These are phyloP conservation scores for Neodontobutis hainanensis DNA, from an alignment of 2,113 vertebrate genomes.

Conservation along the genomic window DNA sequence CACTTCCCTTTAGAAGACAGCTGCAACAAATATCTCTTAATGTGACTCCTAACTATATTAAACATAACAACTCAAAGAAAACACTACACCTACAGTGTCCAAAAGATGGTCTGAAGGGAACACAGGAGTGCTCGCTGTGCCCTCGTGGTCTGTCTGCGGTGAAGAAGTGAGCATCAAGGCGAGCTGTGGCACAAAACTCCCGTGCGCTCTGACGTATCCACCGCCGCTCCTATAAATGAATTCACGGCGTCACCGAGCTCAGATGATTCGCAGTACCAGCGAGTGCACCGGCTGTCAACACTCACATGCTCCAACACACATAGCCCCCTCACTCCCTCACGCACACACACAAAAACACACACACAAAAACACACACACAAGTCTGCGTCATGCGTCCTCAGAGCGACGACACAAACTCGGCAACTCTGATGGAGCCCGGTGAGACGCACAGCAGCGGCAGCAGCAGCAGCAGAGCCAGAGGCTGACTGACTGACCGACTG, in stretches of 20 bases:
- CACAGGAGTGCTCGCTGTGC: slow-evolving; percentile 9
- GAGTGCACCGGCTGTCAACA: slow-evolving; percentile 64
- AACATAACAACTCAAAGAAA: background rate
- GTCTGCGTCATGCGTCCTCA: slow-evolving; percentile 77
- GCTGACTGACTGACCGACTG: slow-evolving; percentile 53
- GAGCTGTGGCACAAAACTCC: slow-evolving; percentile 70
- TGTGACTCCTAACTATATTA: background rate
- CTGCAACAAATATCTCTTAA: background rate
- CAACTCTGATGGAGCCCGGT: slow-evolving; percentile 68
- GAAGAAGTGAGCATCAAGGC: slow-evolving; percentile 53
- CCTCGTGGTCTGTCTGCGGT: slow-evolving; percentile 39
- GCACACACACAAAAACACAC: too few species aligned
- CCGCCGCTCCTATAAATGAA: slow-evolving; percentile 78
- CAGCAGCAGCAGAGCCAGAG: slow-evolving; percentile 52
- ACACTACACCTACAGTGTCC: background rate
- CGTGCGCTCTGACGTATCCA: slow-evolving; percentile 77
- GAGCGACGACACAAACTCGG: slow-evolving; percentile 63
- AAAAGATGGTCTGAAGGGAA: slow-evolving; percentile 7
- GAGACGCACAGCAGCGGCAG: slow-evolving; percentile 47
- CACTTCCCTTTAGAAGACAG: too few species aligned
- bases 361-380: slow-evolving; percentile 37
- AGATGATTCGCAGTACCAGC: slow-evolving; percentile 73
- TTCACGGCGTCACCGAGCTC: slow-evolving; percentile 75
- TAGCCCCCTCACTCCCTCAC: background rate
- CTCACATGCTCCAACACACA: slow-evolving; percentile 40